phyloP scores from a whole-genome alignment of 2,113 vertebrate species.

The Vulpes ferrilata region DNA sequence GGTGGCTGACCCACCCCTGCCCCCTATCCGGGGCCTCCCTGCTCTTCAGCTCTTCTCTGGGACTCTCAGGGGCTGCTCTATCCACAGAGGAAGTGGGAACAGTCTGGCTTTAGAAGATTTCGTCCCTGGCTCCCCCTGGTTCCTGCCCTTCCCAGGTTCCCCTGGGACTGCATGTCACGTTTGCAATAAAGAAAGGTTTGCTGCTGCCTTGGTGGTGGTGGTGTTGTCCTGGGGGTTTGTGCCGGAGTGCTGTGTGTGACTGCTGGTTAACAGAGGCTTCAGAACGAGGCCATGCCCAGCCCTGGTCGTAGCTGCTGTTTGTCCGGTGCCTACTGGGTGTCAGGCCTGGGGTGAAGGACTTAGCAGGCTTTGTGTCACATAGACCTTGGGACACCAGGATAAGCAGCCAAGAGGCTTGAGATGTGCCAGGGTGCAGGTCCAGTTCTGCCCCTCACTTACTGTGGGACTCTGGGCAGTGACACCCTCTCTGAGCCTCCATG shows the following conservation, averaged over 20 bases:
- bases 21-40: not conserved
- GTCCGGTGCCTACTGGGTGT: not conserved
- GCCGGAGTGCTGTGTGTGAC: not conserved
- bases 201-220: not conserved
- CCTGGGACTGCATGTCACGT: not conserved
- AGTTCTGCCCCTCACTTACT: not conserved
- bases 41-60: not conserved
- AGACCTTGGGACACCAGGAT: not conserved
- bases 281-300: not conserved
- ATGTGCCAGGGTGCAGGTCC: fast-evolving
- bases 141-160: not conserved
- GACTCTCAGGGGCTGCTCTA: not conserved
- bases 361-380: not conserved
- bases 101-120: not conserved
- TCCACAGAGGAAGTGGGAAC: not conserved
- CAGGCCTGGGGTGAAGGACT: not conserved
- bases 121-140: too few relatives aligned
- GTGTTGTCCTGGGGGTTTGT: not conserved
- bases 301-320: fast-evolving
- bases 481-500: not conserved
- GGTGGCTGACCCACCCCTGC: not conserved
- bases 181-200: constrained; percentile 40
- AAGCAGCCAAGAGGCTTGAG: not conserved
- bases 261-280: not conserved
- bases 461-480: not conserved